phyloP scores from a whole-genome alignment of 2,888 invertebrate species.

The Actias luna region DNA sequence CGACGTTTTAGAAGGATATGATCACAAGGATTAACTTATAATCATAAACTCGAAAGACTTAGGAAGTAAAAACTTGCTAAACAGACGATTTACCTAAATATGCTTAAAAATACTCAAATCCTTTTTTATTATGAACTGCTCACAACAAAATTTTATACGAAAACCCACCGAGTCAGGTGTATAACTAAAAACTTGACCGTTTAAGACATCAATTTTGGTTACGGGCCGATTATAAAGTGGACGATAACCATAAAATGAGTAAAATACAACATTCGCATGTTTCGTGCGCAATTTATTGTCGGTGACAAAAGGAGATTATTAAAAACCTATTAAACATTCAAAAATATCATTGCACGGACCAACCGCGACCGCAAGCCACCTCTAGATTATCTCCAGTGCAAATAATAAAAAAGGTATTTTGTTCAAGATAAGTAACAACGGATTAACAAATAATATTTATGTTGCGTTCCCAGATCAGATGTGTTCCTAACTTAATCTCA shows the following conservation, averaged over 20 bases:
- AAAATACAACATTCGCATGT: constrained; percentile 15
- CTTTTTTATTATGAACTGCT: background rate
- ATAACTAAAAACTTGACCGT: constrained; percentile 12
- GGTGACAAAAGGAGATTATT: constrained; percentile 16
- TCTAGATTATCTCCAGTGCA: background rate
- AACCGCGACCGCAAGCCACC: background rate
- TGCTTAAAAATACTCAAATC: background rate
- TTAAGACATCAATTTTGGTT: constrained; percentile 17
- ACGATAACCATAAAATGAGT: constrained; percentile 17
- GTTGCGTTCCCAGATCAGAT: too few relatives aligned
- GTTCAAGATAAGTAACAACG: background rate
- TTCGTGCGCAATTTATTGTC: constrained; percentile 18
- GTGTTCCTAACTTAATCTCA: too few relatives aligned
- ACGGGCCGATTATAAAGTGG: constrained; percentile 20
- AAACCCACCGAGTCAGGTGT: constrained; percentile 6
- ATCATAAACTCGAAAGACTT: too few relatives aligned
- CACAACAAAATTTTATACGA: constrained; percentile 11
- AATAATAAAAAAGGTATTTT: background rate
- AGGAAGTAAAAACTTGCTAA: too few relatives aligned
- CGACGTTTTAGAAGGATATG: too few relatives aligned
- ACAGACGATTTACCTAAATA: too few relatives aligned
- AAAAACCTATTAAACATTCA: constrained; percentile 17
- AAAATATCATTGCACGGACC: constrained; percentile 14
- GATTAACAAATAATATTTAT: background rate
- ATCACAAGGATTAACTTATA: too few relatives aligned